Evolutionary conservation across 2,113 vertebrate species (phyloP).

Genomic region (Pitta sordida): DNA sequence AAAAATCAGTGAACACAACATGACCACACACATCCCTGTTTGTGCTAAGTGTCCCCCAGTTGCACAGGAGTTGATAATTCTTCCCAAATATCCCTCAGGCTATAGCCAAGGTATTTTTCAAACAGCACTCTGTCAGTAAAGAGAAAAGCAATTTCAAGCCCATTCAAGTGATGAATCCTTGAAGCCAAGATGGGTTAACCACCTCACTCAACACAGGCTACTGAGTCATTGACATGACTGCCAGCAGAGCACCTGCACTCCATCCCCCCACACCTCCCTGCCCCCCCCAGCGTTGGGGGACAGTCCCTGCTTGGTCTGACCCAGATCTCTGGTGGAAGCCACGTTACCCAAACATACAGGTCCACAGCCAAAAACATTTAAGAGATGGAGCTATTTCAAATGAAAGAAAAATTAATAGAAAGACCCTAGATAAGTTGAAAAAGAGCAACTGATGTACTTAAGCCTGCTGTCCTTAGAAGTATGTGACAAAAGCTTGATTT

Average conservation of each 20-base stretch:
- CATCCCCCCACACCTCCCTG: neutral
- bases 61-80: neutral
- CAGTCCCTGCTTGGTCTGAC: neutral
- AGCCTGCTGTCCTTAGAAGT: neutral
- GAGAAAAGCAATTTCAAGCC: neutral
- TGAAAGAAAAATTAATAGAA: neutral
- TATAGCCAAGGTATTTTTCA: neutral
- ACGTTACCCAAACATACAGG: accelerated
- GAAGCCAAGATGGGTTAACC: neutral
- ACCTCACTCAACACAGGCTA: neutral
- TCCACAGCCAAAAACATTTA: neutral
- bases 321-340: neutral
- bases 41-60: neutral
- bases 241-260: neutral
- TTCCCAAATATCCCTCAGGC: neutral
- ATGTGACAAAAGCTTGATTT: neutral
- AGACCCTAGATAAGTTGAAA: neutral
- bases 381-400: neutral
- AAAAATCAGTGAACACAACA: neutral
- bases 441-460: neutral
- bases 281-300: neutral
- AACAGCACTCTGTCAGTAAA: neutral
- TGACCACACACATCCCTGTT: neutral
- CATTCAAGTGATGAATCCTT: neutral
- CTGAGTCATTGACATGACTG: neutral